Evolutionary conservation across 2,797 vertebrate genomes (phyloP), one percentile per base, ranked within the genome.

Genomic region (Macroramphosus scolopax): DNA sequence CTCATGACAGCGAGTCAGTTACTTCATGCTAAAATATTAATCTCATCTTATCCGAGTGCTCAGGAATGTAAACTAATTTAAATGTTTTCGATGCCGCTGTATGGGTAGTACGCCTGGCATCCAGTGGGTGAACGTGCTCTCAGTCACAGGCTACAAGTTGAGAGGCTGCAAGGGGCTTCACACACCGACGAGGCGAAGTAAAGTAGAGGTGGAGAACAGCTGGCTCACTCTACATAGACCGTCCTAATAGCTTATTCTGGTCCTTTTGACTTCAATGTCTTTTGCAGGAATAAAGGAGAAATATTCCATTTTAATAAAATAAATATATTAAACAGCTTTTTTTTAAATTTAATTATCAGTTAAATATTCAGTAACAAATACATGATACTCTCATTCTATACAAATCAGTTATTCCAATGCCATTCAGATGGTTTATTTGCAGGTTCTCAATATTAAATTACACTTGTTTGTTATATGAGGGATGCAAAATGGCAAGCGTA

Each of bases 1-100:
- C 58, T 73, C 61, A 44, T 63, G 72, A 75, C 69, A 72, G 69
- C 47, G 15, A 73, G 39, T 59, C 45, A 63, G 65, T 64, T 47
- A 60, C 40, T 68, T 68, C 36, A 51, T 31, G 51, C 46, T 77
- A 25, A 78, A 82, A 84, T 76, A 81, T 77, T 73, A 28, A 80
- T 75, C 61, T 56, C 6, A 50, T 73, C 61, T 43, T 55, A 52
- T 31, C 28, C 42, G 30, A 67, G 63, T 31, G 35, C 51, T 71
- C n/a, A 40, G 41, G 69, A 74, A 72, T 37, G 56, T 75, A 77
- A 78, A 79, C 52, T 76, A 54, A 70, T 73, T 29, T 62, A 72
- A 76, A 70, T 62, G 43, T 46, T 51, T 63, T 29, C 26, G 51
- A 53, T 53, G 8, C 39, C 24, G 8, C 25, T 6, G 25, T 9